Evolutionary conservation across 2,888 invertebrate species (phyloP), one percentile per base, ranked within the genome.

Genomic region (Hyposoter didymator): DNA sequence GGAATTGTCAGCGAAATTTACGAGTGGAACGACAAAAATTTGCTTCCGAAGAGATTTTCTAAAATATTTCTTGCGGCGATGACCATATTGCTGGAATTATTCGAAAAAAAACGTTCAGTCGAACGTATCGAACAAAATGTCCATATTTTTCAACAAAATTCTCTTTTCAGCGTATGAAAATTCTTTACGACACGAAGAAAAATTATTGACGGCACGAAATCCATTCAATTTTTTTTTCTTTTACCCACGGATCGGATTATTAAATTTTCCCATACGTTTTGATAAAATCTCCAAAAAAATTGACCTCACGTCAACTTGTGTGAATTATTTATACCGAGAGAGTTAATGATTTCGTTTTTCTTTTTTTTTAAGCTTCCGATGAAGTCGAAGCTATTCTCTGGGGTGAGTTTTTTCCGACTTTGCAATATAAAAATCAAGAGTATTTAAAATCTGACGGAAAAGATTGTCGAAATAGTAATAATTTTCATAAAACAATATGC

Each of bases 311-410:
- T 66, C 49, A 49, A 76, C 35, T 19, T 19, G 12, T 14, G 17
- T 55, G 55, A 69, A 1, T 45, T 3, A 59, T 70, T 49, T 43
- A 62, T 62, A 10, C 8, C 14, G 64, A 81, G 72, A 81, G 72
- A 66, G 73, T 78, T 78, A 79, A 83, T 83, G 43, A 72, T 79
- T 74, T 22, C 67, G 45, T 45, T 70, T 75, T 66, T 82, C 62
- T 85, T 75, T 64, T 79, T 84, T 82, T 78, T 84, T 78, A 81
- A 84, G 80, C 80, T 76, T 81, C 76, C 76, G 81, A 84, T 76
- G 76, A 81, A 47, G 81, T 81, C 76, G 80, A 78, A 76, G 72
- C 84, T 81, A 78, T 81, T 66, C 81, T 81, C 67, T 67, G 76
- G 78, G 81, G 81, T 84, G 84, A 84, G 80, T 84, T 64, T 80